A percentile compares a stretch with the other conserved stretches of the same genome.
phyloP scores from a whole-genome alignment of 2,888 invertebrate species.

The Agrotis exclamationis region DNA sequence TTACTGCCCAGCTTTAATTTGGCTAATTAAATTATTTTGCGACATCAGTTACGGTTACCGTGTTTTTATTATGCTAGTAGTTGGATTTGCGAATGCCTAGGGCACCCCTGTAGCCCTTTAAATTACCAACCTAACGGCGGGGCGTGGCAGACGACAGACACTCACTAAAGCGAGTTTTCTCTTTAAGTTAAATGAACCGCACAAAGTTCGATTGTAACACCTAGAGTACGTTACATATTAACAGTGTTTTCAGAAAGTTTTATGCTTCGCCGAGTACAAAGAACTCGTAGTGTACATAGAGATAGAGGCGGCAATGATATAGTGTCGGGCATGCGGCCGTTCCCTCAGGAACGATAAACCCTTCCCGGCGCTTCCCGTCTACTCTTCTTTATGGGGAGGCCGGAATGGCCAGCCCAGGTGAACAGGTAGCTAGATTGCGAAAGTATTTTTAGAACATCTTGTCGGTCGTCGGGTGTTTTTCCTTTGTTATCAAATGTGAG shows the following conservation, averaged over 20 bases:
- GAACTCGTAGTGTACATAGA: constrained; percentile 82
- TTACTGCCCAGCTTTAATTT: constrained; percentile 62
- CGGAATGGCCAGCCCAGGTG: constrained; percentile 90
- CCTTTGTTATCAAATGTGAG: constrained; percentile 90
- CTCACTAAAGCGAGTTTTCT: constrained; percentile 36
- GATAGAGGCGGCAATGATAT: constrained; percentile 90
- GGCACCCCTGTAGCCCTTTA: constrained; percentile 1
- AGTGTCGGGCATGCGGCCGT: constrained; percentile 88
- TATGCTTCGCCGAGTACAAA: constrained; percentile 81
- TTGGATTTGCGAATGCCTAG: constrained; percentile 32
- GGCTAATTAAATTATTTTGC: constrained; percentile 64
- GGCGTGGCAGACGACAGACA: constrained; percentile 22
- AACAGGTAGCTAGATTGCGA: constrained; percentile 90
- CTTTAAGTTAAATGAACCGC: constrained; percentile 66
- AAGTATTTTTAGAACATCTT: constrained; percentile 91
- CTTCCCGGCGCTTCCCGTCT: constrained; percentile 89
- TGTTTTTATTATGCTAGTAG: constrained; percentile 42
- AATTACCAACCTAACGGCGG: not conserved
- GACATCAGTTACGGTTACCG: constrained; percentile 36
- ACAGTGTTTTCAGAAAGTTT: constrained; percentile 82
- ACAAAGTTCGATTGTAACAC: constrained; percentile 65
- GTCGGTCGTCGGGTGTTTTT: constrained; percentile 88
- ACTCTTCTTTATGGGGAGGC: constrained; percentile 91
- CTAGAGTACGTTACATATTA: constrained; percentile 73
- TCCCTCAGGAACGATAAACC: constrained; percentile 91